Conservation (phyloP, 2,888 invertebrate genomes). For the Pandemis cinnamomeana region DNA sequence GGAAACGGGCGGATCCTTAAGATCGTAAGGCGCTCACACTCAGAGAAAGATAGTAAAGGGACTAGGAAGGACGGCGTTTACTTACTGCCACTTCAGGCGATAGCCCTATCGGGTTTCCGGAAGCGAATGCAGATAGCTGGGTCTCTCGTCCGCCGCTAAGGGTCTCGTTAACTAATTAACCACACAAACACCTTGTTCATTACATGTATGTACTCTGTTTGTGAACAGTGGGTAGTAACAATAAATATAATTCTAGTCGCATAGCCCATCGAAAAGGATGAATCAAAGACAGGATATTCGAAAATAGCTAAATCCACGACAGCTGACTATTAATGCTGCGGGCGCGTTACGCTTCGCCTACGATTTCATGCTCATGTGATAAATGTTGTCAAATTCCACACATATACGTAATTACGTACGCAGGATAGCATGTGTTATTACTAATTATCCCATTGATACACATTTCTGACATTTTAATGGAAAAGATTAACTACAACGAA, state of each 20-base stretch:
- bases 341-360: slow-evolving; percentile 22
- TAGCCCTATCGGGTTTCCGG: slow-evolving; percentile 6
- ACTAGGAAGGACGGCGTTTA: slow-evolving; percentile 15
- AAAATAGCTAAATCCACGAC: slow-evolving; percentile 30
- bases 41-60: slow-evolving; percentile 6
- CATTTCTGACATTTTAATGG: neutral
- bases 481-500: too few relatives aligned
- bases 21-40: slow-evolving; percentile 7
- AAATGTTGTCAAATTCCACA: slow-evolving; percentile 18
- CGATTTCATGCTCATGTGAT: slow-evolving; percentile 22
- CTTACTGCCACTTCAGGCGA: slow-evolving; percentile 14
- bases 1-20: slow-evolving; percentile 13
- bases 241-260: neutral
- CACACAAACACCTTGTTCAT: neutral
- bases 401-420: slow-evolving; percentile 8
- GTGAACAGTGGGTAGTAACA: neutral
- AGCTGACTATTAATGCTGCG: slow-evolving; percentile 21
- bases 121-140: slow-evolving; percentile 19
- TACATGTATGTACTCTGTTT: neutral
- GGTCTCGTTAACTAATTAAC: neutral
- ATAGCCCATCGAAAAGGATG: slow-evolving; percentile 1
- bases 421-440: neutral
- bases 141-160: neutral
- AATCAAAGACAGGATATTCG: slow-evolving; percentile 30
- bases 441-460: neutral